Evolutionary conservation across 2,888 invertebrate genomes (phyloP).

Genomic region (Gordius sp.): DNA sequence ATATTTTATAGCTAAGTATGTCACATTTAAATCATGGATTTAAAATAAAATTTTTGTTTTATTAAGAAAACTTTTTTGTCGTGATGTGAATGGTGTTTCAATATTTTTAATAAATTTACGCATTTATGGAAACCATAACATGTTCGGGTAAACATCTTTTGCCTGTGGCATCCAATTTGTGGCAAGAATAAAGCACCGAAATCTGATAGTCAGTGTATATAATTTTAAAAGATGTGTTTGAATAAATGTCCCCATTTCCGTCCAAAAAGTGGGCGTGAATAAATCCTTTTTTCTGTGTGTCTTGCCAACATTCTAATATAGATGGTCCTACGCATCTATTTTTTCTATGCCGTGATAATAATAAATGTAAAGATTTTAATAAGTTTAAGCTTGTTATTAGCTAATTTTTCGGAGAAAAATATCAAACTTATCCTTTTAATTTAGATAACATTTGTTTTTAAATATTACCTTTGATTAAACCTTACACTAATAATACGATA

Average conservation of each 20-base stretch:
- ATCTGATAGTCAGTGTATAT: not conserved
- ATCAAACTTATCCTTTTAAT: too few species aligned
- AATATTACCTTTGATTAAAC: too few species aligned
- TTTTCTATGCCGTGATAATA: too few species aligned
- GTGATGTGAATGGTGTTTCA: not conserved
- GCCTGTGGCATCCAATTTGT: constrained; percentile 7
- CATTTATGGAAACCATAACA: not conserved
- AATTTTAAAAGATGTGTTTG: not conserved
- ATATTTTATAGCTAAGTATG: too few species aligned
- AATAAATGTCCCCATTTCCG: not conserved
- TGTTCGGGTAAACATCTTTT: not conserved
- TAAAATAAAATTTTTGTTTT: constrained; percentile 4
- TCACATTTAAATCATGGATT: too few species aligned
- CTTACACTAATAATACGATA: too few species aligned
- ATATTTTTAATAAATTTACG: constrained; percentile 14
- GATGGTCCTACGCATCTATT: not conserved
- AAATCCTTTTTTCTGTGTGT: not conserved
- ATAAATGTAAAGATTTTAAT: too few species aligned
- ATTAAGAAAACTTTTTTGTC: not conserved
- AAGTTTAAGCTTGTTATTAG: too few species aligned
- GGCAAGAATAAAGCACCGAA: not conserved
- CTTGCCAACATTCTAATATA: constrained; percentile 11
- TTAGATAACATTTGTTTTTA: too few species aligned
- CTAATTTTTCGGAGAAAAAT: too few species aligned
- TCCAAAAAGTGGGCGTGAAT: not conserved